Conservation (phyloP, 2,113 vertebrate species). For the zebrafish (Danio rerio) region GRCz12tu NC_133180.1:33414001-33414500, state of each 20-base stretch:
- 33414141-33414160: background rate
- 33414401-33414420: constrained; percentile 84
- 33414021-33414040: too few relatives aligned
- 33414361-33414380: constrained; percentile 43
- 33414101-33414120: background rate
- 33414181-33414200: background rate
- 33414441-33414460: constrained; percentile 81
- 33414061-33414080: background rate
- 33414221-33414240: background rate
- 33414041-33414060: too few relatives aligned
- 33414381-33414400: constrained; percentile 59
- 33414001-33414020: background rate
- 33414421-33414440: constrained; percentile 93
- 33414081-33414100: background rate
- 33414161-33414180: background rate
- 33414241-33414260: background rate
- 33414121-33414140: constrained; percentile 1
- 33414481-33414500: constrained; percentile 76
- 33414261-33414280: background rate
- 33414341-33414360: constrained; percentile 40
- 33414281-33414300: background rate
- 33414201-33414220: background rate
- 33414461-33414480: constrained; percentile 71
- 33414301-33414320: background rate
- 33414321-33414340: constrained; percentile 29